Evolutionary conservation across 2,888 invertebrate genomes (phyloP).

Genomic region (Thymelicus lineola): DNA sequence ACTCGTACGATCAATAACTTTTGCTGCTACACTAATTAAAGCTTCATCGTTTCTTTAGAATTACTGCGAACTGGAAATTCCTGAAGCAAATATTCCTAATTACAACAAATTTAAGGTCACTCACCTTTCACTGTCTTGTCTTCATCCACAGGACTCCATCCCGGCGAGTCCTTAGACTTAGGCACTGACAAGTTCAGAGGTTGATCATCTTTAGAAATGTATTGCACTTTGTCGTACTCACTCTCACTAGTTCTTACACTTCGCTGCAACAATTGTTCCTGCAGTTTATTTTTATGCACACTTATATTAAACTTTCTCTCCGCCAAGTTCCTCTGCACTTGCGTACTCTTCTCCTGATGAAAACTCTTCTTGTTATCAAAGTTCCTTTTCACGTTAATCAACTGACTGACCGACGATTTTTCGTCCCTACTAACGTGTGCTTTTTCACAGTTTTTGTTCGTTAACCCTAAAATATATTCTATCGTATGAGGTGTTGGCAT

Average conservation of each 20-base stretch:
- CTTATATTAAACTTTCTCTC: slow-evolving; percentile 62
- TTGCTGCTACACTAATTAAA: slow-evolving; percentile 7
- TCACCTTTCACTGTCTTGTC: slow-evolving; percentile 69
- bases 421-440: slow-evolving; percentile 49
- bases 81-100: neutral
- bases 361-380: slow-evolving; percentile 59
- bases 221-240: slow-evolving; percentile 63
- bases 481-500: slow-evolving; percentile 95
- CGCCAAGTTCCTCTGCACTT: slow-evolving; percentile 67
- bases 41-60: neutral
- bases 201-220: slow-evolving; percentile 75
- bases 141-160: slow-evolving; percentile 63
- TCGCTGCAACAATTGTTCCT: slow-evolving; percentile 75
- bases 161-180: slow-evolving; percentile 73
- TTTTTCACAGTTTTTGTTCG: slow-evolving; percentile 48
- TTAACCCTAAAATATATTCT: slow-evolving; percentile 92
- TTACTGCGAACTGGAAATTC: neutral
- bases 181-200: slow-evolving; percentile 86
- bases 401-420: slow-evolving; percentile 58
- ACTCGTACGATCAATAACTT: neutral
- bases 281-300: slow-evolving; percentile 73
- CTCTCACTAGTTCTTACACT: slow-evolving; percentile 71
- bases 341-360: slow-evolving; percentile 63
- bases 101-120: slow-evolving; percentile 37
- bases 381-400: slow-evolving; percentile 70